Evolutionary conservation across 2,888 invertebrate genomes (phyloP).

Genomic region (Epinotia brunnichana): DNA sequence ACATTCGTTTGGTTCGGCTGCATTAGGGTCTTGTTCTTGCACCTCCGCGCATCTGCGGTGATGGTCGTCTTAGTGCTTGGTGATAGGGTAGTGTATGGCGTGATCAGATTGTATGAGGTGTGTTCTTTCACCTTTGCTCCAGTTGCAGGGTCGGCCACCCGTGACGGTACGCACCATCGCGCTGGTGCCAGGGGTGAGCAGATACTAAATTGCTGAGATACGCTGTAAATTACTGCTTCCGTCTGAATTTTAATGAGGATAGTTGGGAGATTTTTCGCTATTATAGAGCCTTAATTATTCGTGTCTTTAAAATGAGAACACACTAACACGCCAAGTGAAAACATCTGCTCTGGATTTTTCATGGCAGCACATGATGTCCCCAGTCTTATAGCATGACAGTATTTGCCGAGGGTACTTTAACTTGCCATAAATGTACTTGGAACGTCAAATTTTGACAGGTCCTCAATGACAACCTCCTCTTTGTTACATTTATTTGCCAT

Average conservation of each 20-base stretch:
- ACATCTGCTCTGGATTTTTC: not conserved
- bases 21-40: conserved; percentile 64
- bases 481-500: no score
- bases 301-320: not conserved
- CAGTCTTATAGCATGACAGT: not conserved
- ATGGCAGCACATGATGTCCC: not conserved
- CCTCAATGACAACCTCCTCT: no score
- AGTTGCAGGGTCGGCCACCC: conserved; percentile 72
- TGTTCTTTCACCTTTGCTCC: conserved; percentile 83
- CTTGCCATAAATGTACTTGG: no score
- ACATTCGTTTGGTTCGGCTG: conserved; percentile 1
- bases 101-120: conserved; percentile 27
- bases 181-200: conserved; percentile 47
- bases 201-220: conserved; percentile 50
- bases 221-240: conserved; percentile 58
- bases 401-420: no score
- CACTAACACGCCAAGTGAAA: not conserved
- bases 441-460: no score
- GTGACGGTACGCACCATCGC: conserved; percentile 71
- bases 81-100: not conserved
- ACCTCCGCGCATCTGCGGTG: conserved; percentile 65
- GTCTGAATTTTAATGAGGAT: conserved; percentile 49
- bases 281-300: conserved; percentile 21
- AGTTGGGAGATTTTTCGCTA: conserved; percentile 39
- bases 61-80: not conserved